A percentile compares a stretch with the other conserved stretches of the same genome.
Evolutionary conservation across 2,797 vertebrate genomes (phyloP).

Genomic region (Spinibarbus caldwelli): DNA sequence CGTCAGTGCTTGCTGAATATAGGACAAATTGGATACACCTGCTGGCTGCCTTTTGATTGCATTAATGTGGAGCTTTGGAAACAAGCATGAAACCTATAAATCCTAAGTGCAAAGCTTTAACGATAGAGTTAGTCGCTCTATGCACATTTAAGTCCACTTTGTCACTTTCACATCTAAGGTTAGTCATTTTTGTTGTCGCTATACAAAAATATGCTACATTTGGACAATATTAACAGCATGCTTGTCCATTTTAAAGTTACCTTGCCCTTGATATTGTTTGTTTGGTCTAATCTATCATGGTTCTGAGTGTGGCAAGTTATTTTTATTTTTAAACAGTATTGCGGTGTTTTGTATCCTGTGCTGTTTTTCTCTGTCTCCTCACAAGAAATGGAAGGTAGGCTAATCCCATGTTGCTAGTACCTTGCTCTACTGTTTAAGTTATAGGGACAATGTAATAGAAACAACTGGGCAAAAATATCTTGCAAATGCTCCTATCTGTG

Average conservation of each 20-base stretch:
- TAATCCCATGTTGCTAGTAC: not conserved
- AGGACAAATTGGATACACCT: conserved; percentile 34
- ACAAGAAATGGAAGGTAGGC: conserved; percentile 69
- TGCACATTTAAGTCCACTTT: conserved; percentile 60
- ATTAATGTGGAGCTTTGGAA: not conserved
- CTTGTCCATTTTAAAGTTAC: not conserved
- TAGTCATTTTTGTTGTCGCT: not conserved
- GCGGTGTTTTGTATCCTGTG: conserved; percentile 64
- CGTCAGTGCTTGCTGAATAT: not conserved
- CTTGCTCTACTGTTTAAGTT: not conserved
- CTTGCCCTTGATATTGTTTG: not conserved
- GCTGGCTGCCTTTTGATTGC: not conserved
- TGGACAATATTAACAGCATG: not conserved
- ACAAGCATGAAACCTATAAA: conserved; percentile 4
- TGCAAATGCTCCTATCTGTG: too few species aligned
- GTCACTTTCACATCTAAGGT: conserved; percentile 56
- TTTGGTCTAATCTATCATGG: not conserved
- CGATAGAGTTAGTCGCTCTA: conserved; percentile 50
- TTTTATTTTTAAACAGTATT: conserved; percentile 51
- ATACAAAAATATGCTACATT: too few species aligned
- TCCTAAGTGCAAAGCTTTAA: not conserved
- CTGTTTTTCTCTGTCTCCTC: conserved; percentile 51
- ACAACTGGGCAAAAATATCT: not conserved
- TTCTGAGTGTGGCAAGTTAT: not conserved
- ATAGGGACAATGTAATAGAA: too few species aligned